Evolutionary conservation across 2,888 invertebrate species (phyloP).

Genomic region (Ormyrus pomaceus): DNA sequence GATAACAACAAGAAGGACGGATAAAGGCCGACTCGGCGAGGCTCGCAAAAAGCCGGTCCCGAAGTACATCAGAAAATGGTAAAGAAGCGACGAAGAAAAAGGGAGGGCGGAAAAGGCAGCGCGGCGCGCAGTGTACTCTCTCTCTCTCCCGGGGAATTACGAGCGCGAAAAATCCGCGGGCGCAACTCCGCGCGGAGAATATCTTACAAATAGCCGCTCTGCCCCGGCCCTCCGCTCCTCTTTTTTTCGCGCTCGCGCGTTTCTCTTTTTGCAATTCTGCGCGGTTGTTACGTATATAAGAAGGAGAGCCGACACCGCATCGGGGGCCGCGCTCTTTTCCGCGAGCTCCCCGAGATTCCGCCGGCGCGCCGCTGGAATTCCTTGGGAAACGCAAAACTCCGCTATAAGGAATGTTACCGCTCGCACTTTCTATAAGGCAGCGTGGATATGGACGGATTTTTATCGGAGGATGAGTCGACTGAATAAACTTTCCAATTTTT

Average conservation of each 20-base stretch:
- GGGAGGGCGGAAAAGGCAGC: constrained; percentile 13
- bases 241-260: constrained; percentile 12
- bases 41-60: not conserved
- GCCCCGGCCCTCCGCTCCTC: not conserved
- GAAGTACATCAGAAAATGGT: not conserved
- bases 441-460: not conserved
- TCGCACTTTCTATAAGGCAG: constrained; percentile 29
- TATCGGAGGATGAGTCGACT: not conserved
- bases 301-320: not conserved
- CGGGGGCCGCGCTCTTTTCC: not conserved
- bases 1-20: no score
- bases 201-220: constrained; percentile 31
- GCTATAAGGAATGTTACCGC: not conserved
- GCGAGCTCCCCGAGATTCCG: constrained; percentile 27
- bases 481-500: no score
- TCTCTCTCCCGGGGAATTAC: constrained; percentile 15
- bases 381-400: constrained; percentile 39
- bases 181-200: constrained; percentile 10
- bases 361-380: constrained; percentile 18
- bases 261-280: constrained; percentile 8
- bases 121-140: not conserved
- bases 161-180: constrained; percentile 25
- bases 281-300: constrained; percentile 11
- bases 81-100: not conserved
- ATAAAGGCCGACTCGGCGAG: no score